phyloP scores from a whole-genome alignment of 2,888 invertebrate species.

The Ophion costatus region DNA sequence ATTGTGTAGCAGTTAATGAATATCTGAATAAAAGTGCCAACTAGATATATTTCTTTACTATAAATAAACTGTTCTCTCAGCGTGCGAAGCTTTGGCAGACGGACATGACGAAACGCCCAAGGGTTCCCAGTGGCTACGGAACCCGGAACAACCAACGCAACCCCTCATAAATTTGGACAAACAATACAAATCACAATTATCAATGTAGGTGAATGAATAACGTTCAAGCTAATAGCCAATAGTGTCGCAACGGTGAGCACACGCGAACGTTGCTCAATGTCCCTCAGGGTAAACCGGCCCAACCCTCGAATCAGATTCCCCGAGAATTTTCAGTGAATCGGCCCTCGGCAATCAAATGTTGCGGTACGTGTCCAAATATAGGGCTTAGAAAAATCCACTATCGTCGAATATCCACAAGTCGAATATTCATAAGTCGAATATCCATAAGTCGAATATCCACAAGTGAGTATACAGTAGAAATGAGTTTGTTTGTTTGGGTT shows the following conservation, averaged over 20 bases:
- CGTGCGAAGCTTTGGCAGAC: too few species aligned
- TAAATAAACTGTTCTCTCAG: too few species aligned
- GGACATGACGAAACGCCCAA: background rate
- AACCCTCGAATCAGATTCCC: slow-evolving; percentile 6
- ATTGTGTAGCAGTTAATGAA: too few species aligned
- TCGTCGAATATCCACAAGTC: too few species aligned
- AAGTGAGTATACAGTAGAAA: too few species aligned
- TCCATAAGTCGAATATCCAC: too few species aligned
- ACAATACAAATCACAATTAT: slow-evolving; percentile 56
- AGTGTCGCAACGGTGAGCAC: slow-evolving; percentile 15
- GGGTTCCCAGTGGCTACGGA: background rate
- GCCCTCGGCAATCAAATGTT: background rate
- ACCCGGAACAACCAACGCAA: slow-evolving; percentile 45
- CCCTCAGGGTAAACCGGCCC: background rate
- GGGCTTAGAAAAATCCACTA: too few species aligned
- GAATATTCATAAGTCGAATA: too few species aligned
- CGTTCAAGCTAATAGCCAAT: slow-evolving; percentile 64
- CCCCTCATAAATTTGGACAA: slow-evolving; percentile 58
- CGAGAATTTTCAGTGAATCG: background rate
- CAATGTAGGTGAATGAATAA: slow-evolving; percentile 23
- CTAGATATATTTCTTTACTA: too few species aligned
- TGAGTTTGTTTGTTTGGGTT: too few species aligned
- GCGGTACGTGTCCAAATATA: background rate
- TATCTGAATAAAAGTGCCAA: too few species aligned
- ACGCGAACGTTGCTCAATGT: slow-evolving; percentile 28